Evolutionary conservation across 2,113 vertebrate species (phyloP), one percentile per base, ranked within the genome.

Genomic region (Anser cygnoides): DNA sequence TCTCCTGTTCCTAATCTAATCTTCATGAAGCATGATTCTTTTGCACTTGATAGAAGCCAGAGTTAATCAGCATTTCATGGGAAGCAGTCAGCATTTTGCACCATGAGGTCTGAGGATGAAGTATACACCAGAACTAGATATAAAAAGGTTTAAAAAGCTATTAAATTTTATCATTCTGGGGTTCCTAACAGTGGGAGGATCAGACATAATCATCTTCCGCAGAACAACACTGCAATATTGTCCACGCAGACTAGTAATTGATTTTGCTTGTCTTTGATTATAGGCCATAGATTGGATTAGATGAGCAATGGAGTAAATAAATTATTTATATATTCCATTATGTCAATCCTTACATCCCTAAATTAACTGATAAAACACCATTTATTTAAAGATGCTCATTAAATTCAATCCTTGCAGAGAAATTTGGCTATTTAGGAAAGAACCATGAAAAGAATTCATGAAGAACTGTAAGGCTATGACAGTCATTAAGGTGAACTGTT

Each of bases 401-500:
- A 94, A 91, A 95, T 78, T 65, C 80, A 85, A 18, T 71, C 44
- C 87, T 75, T 68, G 72, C 90, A 93, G 52, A 76, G 25, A 93
- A 82, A 94, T 84, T 33, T 90, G 86, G 29, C 65, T 89, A 86
- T 96, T 92, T 94, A 95, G n/a, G 11, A 83, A 78, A 84, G 77
- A 87, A 52, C 4, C 50, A 37, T 92, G 91, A 93, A 91, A 9
- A 7, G 49, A 54, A 94, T 66, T 88, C 41, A 68, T 50, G 16
- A 84, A 76, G 62, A 94, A 85, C 63, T 46, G 37, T 22, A 43
- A 4, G 18, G 59, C 33, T 94, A 17, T 84, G 62, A 39, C 21
- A 78, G 80, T 83, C 90, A 91, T 89, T 94, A 95, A 90, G 54
- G 87, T 85, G 84, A 95, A 76, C 26, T 94, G 49, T 91, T 96